Evolutionary conservation across 2,888 invertebrate genomes (phyloP).

Genomic region (Aromia moschata): DNA sequence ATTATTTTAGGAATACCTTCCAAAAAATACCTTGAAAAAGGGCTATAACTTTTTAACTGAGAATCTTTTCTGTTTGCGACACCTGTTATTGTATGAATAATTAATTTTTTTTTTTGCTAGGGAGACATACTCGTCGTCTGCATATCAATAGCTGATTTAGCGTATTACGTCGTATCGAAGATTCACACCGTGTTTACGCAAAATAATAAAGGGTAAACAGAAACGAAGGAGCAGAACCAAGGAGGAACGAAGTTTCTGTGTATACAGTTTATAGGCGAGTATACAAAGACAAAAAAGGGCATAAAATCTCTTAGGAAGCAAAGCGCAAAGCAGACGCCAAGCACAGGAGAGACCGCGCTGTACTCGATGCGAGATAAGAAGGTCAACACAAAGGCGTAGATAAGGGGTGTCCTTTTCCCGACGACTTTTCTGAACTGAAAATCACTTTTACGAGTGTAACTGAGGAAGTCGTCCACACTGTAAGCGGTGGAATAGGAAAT

Average conservation of each 20-base stretch:
- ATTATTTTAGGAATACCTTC: too few relatives aligned
- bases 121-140: too few relatives aligned
- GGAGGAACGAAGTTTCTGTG: not conserved
- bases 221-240: not conserved
- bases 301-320: slow-evolving; percentile 28
- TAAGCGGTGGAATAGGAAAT: not conserved
- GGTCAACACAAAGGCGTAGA: slow-evolving; percentile 30
- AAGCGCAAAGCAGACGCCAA: slow-evolving; percentile 27
- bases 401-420: slow-evolving; percentile 10
- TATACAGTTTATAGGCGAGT: not conserved
- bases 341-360: slow-evolving; percentile 21
- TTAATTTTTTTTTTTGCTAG: too few relatives aligned
- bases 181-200: not conserved
- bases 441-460: not conserved
- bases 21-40: too few relatives aligned
- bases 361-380: slow-evolving; percentile 29
- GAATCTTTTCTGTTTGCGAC: too few relatives aligned
- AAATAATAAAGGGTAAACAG: slow-evolving; percentile 6
- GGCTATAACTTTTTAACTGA: too few relatives aligned
- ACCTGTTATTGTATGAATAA: too few relatives aligned
- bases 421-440: slow-evolving; percentile 6
- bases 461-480: not conserved
- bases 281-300: slow-evolving; percentile 23
- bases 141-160: not conserved
- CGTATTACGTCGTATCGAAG: not conserved